These are phyloP conservation scores for Nasalis larvatus DNA, from an alignment of 2,113 vertebrate genomes.

Conservation along the genomic window DNA sequence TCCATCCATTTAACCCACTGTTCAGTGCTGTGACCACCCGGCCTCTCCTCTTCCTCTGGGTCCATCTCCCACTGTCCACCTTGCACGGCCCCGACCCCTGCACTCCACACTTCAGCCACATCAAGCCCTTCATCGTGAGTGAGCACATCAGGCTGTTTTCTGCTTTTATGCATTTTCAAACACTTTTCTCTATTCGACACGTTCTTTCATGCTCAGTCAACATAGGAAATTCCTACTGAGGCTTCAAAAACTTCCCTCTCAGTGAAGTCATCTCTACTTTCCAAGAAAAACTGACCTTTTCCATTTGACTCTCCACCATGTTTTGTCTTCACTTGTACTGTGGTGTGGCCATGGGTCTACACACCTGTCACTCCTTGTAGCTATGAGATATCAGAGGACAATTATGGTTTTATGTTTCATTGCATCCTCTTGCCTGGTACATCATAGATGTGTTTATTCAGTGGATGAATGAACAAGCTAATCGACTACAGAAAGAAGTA, in stretches of 20 bases:
- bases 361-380: neutral
- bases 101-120: accelerated
- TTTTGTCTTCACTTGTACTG: too few relatives aligned
- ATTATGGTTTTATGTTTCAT: neutral
- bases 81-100: neutral
- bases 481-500: neutral
- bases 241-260: neutral
- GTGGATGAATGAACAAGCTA: neutral
- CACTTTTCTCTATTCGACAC: neutral
- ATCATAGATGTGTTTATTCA: neutral
- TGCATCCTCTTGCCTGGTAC: neutral
- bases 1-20: neutral
- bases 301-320: neutral
- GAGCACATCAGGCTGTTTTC: neutral
- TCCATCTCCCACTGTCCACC: accelerated
- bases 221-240: neutral
- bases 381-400: neutral
- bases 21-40: accelerated
- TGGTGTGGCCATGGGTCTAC: too few relatives aligned
- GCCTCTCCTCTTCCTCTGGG: neutral
- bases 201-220: neutral
- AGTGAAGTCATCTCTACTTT: neutral
- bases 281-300: neutral
- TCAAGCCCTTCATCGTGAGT: accelerated
- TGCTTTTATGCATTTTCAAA: constrained; percentile 25